These are phyloP conservation scores for Tanytarsus gracilentus DNA, from an alignment of 2,888 invertebrate genomes.

Conservation along the genomic window DNA sequence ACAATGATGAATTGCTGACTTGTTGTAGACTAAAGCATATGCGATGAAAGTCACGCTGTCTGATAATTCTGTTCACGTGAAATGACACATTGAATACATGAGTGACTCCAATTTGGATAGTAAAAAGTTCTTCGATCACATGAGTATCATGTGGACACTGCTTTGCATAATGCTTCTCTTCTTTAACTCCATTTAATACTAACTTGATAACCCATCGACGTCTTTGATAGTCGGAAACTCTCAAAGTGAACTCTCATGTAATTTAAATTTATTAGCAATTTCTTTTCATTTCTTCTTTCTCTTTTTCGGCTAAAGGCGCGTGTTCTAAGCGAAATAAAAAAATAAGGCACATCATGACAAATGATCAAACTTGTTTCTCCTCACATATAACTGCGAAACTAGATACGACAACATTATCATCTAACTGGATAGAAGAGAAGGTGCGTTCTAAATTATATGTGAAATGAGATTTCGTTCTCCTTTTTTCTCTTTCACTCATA, in stretches of 20 bases:
- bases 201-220: too few relatives aligned
- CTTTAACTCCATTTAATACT: too few relatives aligned
- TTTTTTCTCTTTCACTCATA: background rate
- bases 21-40: too few relatives aligned
- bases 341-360: slow-evolving; percentile 1
- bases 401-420: background rate
- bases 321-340: background rate
- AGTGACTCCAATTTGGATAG: background rate
- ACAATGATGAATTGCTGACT: too few relatives aligned
- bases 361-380: slow-evolving; percentile 10
- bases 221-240: too few relatives aligned
- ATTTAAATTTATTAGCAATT: too few relatives aligned
- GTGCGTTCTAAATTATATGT: slow-evolving; percentile 1
- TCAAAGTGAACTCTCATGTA: too few relatives aligned
- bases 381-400: background rate
- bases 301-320: background rate
- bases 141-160: too few relatives aligned
- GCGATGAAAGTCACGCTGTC: slow-evolving; percentile 6
- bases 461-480: background rate
- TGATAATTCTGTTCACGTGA: slow-evolving; percentile 16
- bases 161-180: too few relatives aligned
- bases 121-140: slow-evolving; percentile 11
- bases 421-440: slow-evolving; percentile 1
- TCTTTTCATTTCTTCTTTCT: too few relatives aligned
- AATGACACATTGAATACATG: background rate